Percentiles rank a stretch among this genome's conserved stretches.
Evolutionary conservation across 1,140 invertebrate genomes (phyloP).

Genomic region (Gyrodactylus bullatarudis): DNA sequence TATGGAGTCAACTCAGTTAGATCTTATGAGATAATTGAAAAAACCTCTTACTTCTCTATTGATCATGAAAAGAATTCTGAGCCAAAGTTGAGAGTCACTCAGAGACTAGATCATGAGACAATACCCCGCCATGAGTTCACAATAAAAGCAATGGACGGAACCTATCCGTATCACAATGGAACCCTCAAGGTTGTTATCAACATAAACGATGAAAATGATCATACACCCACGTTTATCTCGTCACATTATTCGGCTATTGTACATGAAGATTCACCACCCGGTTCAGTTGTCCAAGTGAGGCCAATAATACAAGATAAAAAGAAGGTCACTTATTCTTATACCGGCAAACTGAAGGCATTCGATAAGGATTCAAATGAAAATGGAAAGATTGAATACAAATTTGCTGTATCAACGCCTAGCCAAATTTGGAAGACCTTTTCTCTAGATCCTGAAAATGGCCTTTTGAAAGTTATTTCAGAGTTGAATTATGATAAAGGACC

Average conservation of each 20-base stretch:
- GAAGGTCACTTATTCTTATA: neutral
- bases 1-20: neutral
- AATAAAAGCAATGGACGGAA: neutral
- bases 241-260: neutral
- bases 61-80: neutral
- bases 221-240: neutral
- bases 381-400: neutral
- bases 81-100: neutral
- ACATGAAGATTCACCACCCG: neutral
- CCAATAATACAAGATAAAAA: neutral
- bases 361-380: neutral
- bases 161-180: neutral
- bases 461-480: neutral
- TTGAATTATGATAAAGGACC: neutral
- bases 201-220: neutral
- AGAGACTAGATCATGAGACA: neutral
- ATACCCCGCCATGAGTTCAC: neutral
- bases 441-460: neutral
- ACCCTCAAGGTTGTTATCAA: neutral
- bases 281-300: neutral
- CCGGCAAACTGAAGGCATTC: neutral
- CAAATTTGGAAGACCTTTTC: neutral
- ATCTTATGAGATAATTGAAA: neutral
- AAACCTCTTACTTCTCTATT: neutral
- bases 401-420: neutral